Percentiles rank a stretch among this genome's conserved stretches.
phyloP scores from a whole-genome alignment of 2,113 vertebrate genomes.

The Lasiurus cinereus region DNA sequence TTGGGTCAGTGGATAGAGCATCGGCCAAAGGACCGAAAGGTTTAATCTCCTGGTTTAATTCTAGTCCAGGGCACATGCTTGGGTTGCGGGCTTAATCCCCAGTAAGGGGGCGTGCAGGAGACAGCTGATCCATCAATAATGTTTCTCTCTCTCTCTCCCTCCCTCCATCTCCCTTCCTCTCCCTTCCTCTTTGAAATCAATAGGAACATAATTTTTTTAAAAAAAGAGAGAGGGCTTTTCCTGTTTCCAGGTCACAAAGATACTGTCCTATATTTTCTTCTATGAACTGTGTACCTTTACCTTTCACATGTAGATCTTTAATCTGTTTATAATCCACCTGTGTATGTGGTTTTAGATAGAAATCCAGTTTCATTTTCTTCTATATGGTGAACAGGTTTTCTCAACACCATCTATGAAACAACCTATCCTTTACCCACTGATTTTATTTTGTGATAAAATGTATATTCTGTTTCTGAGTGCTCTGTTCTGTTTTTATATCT shows the following conservation, averaged over 20 bases:
- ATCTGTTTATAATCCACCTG: background rate
- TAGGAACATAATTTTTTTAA: too few species aligned
- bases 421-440: background rate
- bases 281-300: background rate
- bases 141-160: too few species aligned
- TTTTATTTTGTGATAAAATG: background rate
- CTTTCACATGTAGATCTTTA: constrained; percentile 28
- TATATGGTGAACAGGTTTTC: background rate
- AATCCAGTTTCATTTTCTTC: constrained; percentile 21
- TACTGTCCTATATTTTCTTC: background rate
- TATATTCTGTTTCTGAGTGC: background rate
- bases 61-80: too few species aligned
- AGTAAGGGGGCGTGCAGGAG: too few species aligned
- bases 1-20: too few species aligned
- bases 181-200: too few species aligned
- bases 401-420: background rate
- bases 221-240: background rate
- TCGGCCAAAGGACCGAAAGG: too few species aligned
- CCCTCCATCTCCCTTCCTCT: too few species aligned
- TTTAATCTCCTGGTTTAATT: too few species aligned
- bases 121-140: too few species aligned
- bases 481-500: constrained; percentile 28
- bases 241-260: constrained; percentile 18
- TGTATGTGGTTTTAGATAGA: background rate
- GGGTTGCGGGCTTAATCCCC: too few species aligned